Conservation (phyloP, 2,113 vertebrate species). For the Mungos mungo region DNA sequence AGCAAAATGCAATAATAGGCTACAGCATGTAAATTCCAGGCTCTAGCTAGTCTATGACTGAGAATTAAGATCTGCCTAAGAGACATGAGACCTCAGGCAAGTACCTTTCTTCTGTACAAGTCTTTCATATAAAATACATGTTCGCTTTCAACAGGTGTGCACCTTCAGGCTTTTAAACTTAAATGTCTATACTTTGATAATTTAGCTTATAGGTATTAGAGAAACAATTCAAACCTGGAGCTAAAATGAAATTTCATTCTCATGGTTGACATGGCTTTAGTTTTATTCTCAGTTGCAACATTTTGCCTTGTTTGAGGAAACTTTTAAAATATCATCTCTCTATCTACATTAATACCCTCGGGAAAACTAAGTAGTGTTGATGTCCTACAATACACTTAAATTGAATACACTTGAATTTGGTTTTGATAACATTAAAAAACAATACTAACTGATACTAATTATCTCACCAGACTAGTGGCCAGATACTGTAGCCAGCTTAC, state of each 20-base stretch:
- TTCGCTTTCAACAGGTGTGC: background rate
- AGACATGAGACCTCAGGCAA: background rate
- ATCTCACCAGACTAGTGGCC: background rate
- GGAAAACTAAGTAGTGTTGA: background rate
- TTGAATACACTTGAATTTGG: background rate
- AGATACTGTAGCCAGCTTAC: background rate
- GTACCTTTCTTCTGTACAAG: background rate
- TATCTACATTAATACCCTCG: background rate
- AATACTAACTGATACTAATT: background rate
- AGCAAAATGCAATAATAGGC: background rate
- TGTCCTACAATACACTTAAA: background rate
- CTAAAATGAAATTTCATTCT: conserved; percentile 32
- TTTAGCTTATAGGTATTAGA: background rate
- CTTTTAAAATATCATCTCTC: background rate
- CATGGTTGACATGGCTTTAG: background rate
- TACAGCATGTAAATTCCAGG: background rate
- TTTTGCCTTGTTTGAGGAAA: background rate
- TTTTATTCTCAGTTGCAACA: background rate
- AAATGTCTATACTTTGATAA: background rate
- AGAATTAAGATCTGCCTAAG: background rate
- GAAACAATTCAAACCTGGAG: background rate
- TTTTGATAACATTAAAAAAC: background rate
- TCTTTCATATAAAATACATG: background rate
- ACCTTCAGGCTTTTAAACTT: background rate
- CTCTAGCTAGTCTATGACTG: background rate